These are phyloP conservation scores for Apoda limacodes DNA, from an alignment of 2,888 invertebrate species.

Conservation along the genomic window DNA sequence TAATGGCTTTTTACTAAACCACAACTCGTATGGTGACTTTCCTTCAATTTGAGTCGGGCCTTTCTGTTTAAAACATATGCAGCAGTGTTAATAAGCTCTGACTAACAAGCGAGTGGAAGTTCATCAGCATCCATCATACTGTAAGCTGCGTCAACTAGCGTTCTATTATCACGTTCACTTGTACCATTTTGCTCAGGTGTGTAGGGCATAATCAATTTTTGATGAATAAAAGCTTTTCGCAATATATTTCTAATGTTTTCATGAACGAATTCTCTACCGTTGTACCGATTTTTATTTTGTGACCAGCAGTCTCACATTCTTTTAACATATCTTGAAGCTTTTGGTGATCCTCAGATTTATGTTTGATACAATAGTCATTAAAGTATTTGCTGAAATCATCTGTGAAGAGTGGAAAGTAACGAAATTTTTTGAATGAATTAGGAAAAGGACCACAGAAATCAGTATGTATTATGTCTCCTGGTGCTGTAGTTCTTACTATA, in stretches of 20 bases:
- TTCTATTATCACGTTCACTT: constrained; percentile 5
- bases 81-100: constrained; percentile 2
- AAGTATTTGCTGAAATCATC: constrained; percentile 3
- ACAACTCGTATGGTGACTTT: constrained; percentile 1
- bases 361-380: background rate
- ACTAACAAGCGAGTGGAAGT: background rate
- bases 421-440: background rate
- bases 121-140: background rate
- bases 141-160: constrained; percentile 4
- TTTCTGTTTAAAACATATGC: constrained; percentile 2
- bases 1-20: background rate
- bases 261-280: constrained; percentile 2
- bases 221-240: background rate
- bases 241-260: background rate
- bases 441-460: background rate
- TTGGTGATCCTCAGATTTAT: constrained; percentile 2
- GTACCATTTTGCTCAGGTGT: constrained; percentile 1
- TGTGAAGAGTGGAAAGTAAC: constrained; percentile 2
- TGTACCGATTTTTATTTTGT: background rate
- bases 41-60: background rate
- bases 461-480: constrained; percentile 8
- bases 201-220: constrained; percentile 2
- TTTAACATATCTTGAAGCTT: background rate
- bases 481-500: constrained; percentile 8
- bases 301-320: constrained; percentile 1